These are phyloP conservation scores for Acyrthosiphon pisum DNA, from an alignment of 1,140 invertebrate genomes.

Conservation along the genomic window DNA sequence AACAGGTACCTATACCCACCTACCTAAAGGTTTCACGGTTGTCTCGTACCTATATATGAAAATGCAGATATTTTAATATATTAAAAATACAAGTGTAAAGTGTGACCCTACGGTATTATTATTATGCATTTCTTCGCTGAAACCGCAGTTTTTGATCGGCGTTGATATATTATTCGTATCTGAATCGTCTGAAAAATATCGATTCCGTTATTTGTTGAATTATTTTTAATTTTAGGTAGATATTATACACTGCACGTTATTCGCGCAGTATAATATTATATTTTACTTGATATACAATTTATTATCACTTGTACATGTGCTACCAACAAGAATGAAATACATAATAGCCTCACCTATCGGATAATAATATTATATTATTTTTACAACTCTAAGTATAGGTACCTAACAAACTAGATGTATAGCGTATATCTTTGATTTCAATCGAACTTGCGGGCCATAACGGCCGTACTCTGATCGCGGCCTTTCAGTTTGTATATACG, in stretches of 20 bases:
- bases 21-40: conserved; percentile 19
- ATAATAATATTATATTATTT: not conserved
- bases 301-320: not conserved
- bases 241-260: too few relatives aligned
- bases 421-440: not conserved
- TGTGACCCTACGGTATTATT: not conserved
- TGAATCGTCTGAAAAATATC: not conserved
- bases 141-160: not conserved
- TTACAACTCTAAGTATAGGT: not conserved
- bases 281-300: not conserved
- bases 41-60: not conserved
- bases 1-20: not conserved
- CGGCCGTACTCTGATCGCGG: not conserved
- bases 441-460: conserved; percentile 19
- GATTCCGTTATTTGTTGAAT: not conserved
- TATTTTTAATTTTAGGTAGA: not conserved
- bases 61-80: not conserved
- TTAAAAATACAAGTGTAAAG: not conserved
- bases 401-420: not conserved
- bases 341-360: not conserved
- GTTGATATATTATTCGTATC: conserved; percentile 1
- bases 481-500: not conserved
- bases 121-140: not conserved
- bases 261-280: not conserved
- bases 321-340: not conserved